phyloP scores from a whole-genome alignment of 2,888 invertebrate species.

The Macaria liturata region DNA sequence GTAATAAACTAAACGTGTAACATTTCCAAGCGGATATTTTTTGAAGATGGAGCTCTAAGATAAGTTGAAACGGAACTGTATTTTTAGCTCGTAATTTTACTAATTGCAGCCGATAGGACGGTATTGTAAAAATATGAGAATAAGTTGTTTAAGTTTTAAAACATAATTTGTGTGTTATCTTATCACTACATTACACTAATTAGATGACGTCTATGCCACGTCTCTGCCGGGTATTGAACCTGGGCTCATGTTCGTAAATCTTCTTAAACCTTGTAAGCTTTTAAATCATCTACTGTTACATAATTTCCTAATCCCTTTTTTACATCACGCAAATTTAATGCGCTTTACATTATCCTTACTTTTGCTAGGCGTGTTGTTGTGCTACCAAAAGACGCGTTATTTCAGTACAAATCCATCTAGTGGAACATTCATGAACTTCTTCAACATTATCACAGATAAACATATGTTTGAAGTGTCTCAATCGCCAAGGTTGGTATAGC shows the following conservation, averaged over 20 bases:
- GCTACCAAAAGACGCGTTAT: too few relatives aligned
- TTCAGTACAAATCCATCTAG: too few relatives aligned
- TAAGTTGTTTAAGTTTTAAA: conserved; percentile 11
- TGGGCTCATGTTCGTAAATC: conserved; percentile 44
- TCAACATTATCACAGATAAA: too few relatives aligned
- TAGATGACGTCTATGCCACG: conserved; percentile 43
- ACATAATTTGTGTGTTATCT: conserved; percentile 30
- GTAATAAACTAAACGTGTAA: conserved; percentile 3
- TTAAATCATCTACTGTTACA: conserved; percentile 40
- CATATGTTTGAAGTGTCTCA: too few relatives aligned
- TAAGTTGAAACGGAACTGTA: not conserved
- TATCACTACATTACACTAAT: conserved; percentile 33
- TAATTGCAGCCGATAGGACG: too few relatives aligned
- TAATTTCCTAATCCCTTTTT: conserved; percentile 26
- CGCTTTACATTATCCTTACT: too few relatives aligned
- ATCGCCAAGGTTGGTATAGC: too few relatives aligned
- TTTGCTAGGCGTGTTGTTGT: too few relatives aligned
- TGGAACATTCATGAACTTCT: too few relatives aligned
- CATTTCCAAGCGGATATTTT: not conserved
- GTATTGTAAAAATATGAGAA: too few relatives aligned
- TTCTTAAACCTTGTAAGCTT: conserved; percentile 36
- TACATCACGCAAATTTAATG: too few relatives aligned
- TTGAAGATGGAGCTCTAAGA: not conserved
- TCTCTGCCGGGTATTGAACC: conserved; percentile 52
- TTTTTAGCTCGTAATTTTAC: too few relatives aligned